Base-by-base conservation (phyloP, 2,888 invertebrate species). In the Callyntrura sp. region DNA sequence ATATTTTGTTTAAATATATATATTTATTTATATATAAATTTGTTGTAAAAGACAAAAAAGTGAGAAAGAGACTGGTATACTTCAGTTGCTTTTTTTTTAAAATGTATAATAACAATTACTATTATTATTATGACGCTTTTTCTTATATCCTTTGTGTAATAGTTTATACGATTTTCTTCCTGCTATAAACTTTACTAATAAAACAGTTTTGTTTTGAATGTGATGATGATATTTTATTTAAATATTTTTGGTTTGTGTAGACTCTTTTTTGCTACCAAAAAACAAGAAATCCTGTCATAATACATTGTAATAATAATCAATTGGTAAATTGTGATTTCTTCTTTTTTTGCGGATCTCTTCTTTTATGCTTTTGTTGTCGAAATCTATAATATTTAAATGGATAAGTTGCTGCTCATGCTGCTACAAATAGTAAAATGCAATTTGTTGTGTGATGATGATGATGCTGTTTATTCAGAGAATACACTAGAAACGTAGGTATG, bases 11-110 rank as follows among this genome's bases (percentile, higher is more conserved):
- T 43, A 62, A 45, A 45, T 57, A 28, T 73, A 60, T 76, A 83
- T 43, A 62, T 62, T 62, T 57, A 28, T 73, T 73, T 76, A 83
- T 62, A 83, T 88, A 83, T 88, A 82, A 62, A 65, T 45, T 82
- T 82, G 82, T 76, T 85, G 89, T 89, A 89, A 78, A 89, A 89
- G 89, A 89, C 89, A 79, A 89, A 85, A 89, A 88, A 86, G 89
- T 89, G 89, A 89, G 89, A 89, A 89, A 89, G 85, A 89, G 89
- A 89, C 89, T 89, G 89, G 89, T 89, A 89, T 89, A 89, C 89
- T 88, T 68, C 89, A 89, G 89, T 89, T 89, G 68, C 84, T 89
- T 85, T 48, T 57, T 73, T 51, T 45, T 45, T 45, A 45, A 45
- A 55, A 57, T 57, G 17, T 57, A 17, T 57, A 17, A 23, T 60